Conservation (phyloP, 2,797 vertebrate genomes). For the Lepidocolaptes lacrymiger region DNA sequence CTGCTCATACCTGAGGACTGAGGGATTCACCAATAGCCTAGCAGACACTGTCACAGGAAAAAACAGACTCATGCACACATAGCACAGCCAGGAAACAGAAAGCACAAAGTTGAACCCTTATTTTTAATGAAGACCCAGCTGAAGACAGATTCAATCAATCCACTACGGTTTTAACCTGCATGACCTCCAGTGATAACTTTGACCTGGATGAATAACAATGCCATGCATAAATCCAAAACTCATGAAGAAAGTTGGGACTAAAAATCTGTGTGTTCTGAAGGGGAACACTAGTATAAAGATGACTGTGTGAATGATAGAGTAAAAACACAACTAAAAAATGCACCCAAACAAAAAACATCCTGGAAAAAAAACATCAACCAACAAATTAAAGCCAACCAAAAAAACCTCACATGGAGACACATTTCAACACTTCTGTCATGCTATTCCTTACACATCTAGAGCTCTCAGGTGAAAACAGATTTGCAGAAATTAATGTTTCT, state of each 20-base stretch:
- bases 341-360: not conserved
- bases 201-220: not conserved
- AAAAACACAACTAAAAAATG: not conserved
- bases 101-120: not conserved
- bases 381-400: not conserved
- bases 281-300: not conserved
- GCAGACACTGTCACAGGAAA: not conserved
- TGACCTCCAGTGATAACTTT: not conserved
- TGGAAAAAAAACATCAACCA: not conserved
- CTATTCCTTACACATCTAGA: not conserved
- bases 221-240: not conserved
- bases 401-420: fast-evolving
- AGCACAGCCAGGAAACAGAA: not conserved
- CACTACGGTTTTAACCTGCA: not conserved
- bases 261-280: not conserved
- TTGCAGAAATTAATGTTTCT: not conserved
- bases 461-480: not conserved
- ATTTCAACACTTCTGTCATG: not conserved
- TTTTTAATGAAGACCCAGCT: not conserved
- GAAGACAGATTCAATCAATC: not conserved
- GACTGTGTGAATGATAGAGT: not conserved
- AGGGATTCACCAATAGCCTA: not conserved
- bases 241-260: not conserved
- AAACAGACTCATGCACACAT: not conserved
- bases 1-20: conserved; percentile 43